phyloP scores from a whole-genome alignment of 2,888 invertebrate species.

The Oligia strigilis region DNA sequence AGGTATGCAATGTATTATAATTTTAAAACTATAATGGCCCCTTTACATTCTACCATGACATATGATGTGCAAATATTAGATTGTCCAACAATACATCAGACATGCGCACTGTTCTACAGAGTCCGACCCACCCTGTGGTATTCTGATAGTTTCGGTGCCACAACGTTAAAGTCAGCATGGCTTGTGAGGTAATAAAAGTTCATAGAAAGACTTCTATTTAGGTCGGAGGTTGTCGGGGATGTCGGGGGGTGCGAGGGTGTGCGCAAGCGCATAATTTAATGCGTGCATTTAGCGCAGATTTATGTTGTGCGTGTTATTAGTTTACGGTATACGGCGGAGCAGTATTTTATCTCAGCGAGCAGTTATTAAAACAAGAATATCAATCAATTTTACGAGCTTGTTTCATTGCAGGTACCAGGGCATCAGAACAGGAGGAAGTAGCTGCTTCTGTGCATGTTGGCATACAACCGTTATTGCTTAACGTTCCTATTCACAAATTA shows the following conservation, averaged over 20 bases:
- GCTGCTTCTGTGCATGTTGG: conserved; percentile 4
- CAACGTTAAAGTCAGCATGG: neutral
- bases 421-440: conserved; percentile 6
- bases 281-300: conserved; percentile 39
- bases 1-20: neutral
- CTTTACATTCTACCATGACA: neutral
- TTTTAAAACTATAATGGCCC: neutral
- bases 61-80: neutral
- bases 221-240: neutral
- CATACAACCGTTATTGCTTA: neutral
- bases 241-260: neutral
- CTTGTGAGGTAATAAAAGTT: neutral
- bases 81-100: neutral
- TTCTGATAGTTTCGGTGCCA: neutral
- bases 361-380: conserved; percentile 52
- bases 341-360: conserved; percentile 38
- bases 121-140: too few species aligned
- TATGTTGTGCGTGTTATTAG: conserved; percentile 41
- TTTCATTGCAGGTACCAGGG: conserved; percentile 37
- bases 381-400: conserved; percentile 51
- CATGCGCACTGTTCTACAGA: neutral
- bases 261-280: conserved; percentile 24
- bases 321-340: conserved; percentile 32
- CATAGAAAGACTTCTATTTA: neutral
- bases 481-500: neutral